Base-by-base conservation (phyloP, 2,797 vertebrate genomes). In the Staurois parvus region DNA sequence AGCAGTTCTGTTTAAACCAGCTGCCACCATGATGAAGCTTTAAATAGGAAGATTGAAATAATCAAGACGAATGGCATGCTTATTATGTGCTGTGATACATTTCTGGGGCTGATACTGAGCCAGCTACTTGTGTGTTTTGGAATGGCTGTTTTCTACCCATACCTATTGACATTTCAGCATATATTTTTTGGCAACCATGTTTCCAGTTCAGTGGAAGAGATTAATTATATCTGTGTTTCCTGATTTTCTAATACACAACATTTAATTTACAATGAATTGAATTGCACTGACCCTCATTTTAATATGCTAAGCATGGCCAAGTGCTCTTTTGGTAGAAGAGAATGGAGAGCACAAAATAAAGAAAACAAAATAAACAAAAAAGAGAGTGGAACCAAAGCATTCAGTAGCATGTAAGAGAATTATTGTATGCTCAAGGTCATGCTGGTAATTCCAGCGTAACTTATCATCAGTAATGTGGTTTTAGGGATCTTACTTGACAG, bases 21-120 rank as follows among this genome's bases (percentile, higher is more conserved):
- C 88, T 91, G 89, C 88, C 91, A 74, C 73, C 82, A 88, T 81
- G 90, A 89, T 88, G 76, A 87, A 91, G 86, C 84, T 91, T 92
- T 90, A 89, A 91, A 92, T 90, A 92, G 92, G 83, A 89, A 88
- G 64, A 79, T 29, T 80, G 89, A 90, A 91, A 88, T 90, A 21
- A 86, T 76, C 15, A 79, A 93, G 91, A 91, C 82, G 91, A 91
- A 90, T 87, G 88, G 88, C 87, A 80, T 45, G 70, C 80, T 86
- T 89, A 90, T 89, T 85, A 83, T 90, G 85, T 87, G 88, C 84
- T 68, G 37, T 88, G 88, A 91, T 90, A 90, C 87, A 82, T 83
- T 88, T 91, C 78, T 89, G 75, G 86, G 87, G 89, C 69, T 85
- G 45, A 88, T 79, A 85, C 79, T 19, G 40, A 80, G 85, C 82